Evolutionary conservation across 2,113 vertebrate species (phyloP), one percentile per base, ranked within the genome.

Genomic region (Daphoenositta chrysoptera): DNA sequence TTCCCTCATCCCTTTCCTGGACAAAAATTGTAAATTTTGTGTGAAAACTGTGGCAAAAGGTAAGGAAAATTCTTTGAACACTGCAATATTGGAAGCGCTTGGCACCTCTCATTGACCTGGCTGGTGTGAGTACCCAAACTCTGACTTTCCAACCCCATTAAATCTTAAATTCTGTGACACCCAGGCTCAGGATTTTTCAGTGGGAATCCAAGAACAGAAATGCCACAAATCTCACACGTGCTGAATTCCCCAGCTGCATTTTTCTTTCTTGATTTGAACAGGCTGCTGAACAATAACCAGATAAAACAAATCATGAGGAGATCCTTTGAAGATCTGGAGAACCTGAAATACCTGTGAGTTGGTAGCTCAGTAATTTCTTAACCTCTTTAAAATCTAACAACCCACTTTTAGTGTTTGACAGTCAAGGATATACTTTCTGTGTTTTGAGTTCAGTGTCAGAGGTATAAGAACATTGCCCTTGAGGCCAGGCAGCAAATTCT

Each of bases 301-400:
- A 97, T 98, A 79, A 97, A 94, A 45, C 93, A 97, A 21, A 96
- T 98, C 0, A 71, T 68, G 68, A 95, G 93, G 72, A 93, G 95
- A 77, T 97, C 97, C 60, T 97, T 98, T 54, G 94, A 97, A 89
- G 96, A 85, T 48, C 89, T 98, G 87, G 94, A 95, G 83, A 97
- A 96, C 84, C 71, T 98, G 68, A 98, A 98, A 83, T 97, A 97
- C 94, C 97, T 98, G 98, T 98, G 91, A 97, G 98, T 98, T 64
- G 48, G 5, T 51, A 37, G 9, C 54, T 80, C 17, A 4, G 31
- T 78, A 9, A 9, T 88, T 86, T 68, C 51, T 53, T 60, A 30
- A 44, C 13, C 56, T 64, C 54, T 65, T 48, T 69, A 39, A 65
- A 42, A 58, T 68, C 5, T 33, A 75, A 8, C 18, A 76, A 12